Percentiles rank a stretch among this genome's conserved stretches.
Conservation (phyloP, 2,888 invertebrate species). For the Epirrhoe alternata region DNA sequence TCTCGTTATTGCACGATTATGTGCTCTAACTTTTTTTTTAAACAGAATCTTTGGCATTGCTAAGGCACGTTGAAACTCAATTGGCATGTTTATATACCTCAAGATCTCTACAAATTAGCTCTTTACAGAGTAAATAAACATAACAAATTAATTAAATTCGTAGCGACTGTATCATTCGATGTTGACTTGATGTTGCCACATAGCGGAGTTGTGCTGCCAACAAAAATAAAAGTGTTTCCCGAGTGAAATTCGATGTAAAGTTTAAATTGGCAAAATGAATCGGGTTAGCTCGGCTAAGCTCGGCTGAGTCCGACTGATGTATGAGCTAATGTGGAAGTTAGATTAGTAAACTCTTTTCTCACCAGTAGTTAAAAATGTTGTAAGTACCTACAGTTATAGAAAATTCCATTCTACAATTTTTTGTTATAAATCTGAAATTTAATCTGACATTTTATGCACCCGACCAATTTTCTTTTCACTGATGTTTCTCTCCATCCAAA, state of each 20-base stretch:
- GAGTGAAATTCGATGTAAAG: conserved; percentile 38
- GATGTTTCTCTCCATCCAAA: too few relatives aligned
- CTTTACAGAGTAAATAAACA: not conserved
- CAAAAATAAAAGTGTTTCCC: conserved; percentile 44
- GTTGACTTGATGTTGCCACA: conserved; percentile 33
- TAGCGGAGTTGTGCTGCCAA: conserved; percentile 40
- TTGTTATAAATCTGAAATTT: too few relatives aligned
- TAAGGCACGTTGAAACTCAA: too few relatives aligned
- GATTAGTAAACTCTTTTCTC: conserved; percentile 3
- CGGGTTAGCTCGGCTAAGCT: conserved; percentile 26
- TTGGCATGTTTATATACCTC: too few relatives aligned
- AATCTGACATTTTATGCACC: too few relatives aligned
- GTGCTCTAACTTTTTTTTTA: too few relatives aligned
- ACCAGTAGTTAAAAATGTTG: not conserved
- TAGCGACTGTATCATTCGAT: conserved; percentile 10
- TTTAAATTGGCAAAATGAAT: conserved; percentile 41
- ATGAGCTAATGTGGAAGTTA: conserved; percentile 15
- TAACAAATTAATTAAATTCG: conserved; percentile 15
- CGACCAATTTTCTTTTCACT: too few relatives aligned
- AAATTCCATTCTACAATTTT: too few relatives aligned
- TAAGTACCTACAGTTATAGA: too few relatives aligned
- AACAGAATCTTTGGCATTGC: too few relatives aligned
- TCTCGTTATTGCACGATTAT: too few relatives aligned
- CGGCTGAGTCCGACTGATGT: conserved; percentile 5
- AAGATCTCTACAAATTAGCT: not conserved